Conservation (phyloP, 2,888 invertebrate species). For the Nezara viridula region DNA sequence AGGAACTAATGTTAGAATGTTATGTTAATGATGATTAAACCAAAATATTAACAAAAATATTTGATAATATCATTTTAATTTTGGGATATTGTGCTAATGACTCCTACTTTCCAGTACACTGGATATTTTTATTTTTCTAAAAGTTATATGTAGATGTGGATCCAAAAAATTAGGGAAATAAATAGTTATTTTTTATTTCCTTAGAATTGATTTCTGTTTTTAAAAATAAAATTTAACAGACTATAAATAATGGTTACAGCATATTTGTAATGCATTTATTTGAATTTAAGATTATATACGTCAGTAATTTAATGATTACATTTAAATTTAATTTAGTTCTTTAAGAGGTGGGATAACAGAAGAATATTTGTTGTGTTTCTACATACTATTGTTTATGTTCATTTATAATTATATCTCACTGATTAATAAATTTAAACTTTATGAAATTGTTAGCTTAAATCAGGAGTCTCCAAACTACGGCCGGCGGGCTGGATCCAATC, state of each 20-base stretch:
- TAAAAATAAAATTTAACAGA: background rate
- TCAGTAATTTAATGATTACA: background rate
- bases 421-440: background rate
- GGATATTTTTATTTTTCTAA: background rate
- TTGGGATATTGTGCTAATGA: background rate
- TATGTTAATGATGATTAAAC: background rate
- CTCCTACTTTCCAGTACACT: background rate
- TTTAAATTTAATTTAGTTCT: background rate
- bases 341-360: background rate
- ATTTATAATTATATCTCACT: background rate
- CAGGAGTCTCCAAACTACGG: too few species aligned
- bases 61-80: background rate
- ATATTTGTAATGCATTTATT: background rate
- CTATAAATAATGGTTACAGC: background rate
- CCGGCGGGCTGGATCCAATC: too few species aligned
- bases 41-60: background rate
- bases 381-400: background rate
- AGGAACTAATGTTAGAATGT: background rate
- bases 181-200: too few species aligned
- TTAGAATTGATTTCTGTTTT: background rate
- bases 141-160: too few species aligned
- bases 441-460: background rate
- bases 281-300: background rate
- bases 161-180: too few species aligned
- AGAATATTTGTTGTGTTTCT: background rate